Evolutionary conservation across 2,113 vertebrate genomes (phyloP).

Genomic region (Anoplopoma fimbria): DNA sequence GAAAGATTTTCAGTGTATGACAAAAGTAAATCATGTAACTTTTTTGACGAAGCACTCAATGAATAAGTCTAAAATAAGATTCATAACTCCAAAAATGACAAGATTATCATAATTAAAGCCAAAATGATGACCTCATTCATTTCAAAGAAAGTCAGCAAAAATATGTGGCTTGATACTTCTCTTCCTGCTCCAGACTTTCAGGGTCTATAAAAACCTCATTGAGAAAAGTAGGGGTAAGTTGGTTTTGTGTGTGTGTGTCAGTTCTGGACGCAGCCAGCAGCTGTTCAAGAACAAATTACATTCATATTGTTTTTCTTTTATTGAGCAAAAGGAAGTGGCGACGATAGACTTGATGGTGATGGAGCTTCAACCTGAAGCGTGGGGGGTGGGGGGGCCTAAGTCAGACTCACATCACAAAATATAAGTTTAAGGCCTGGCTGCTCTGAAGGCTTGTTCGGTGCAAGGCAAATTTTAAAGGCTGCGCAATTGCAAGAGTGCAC

Average conservation of each 20-base stretch:
- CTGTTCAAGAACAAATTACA: slow-evolving; percentile 70
- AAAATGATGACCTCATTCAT: slow-evolving; percentile 23
- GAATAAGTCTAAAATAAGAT: not conserved
- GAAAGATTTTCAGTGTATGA: not conserved
- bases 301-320: slow-evolving; percentile 71
- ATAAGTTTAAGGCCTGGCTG: not conserved
- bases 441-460: not conserved
- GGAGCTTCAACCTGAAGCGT: too few relatives aligned
- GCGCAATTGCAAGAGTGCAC: not conserved
- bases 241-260: slow-evolving; percentile 7
- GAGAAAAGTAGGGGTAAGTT: slow-evolving; percentile 40
- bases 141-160: slow-evolving; percentile 40
- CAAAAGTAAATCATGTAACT: not conserved
- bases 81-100: not conserved
- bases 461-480: not conserved
- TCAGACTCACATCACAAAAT: not conserved
- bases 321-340: slow-evolving; percentile 55
- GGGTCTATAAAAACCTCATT: slow-evolving; percentile 61
- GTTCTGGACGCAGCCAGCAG: slow-evolving; percentile 63
- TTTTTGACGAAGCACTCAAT: not conserved
- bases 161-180: slow-evolving; percentile 34
- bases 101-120: not conserved
- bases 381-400: too few relatives aligned
- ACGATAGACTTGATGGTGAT: not conserved
- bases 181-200: slow-evolving; percentile 69